Evolutionary conservation across 2,113 vertebrate genomes (phyloP), one percentile per base, ranked within the genome.

Genomic region (Cariama cristata): DNA sequence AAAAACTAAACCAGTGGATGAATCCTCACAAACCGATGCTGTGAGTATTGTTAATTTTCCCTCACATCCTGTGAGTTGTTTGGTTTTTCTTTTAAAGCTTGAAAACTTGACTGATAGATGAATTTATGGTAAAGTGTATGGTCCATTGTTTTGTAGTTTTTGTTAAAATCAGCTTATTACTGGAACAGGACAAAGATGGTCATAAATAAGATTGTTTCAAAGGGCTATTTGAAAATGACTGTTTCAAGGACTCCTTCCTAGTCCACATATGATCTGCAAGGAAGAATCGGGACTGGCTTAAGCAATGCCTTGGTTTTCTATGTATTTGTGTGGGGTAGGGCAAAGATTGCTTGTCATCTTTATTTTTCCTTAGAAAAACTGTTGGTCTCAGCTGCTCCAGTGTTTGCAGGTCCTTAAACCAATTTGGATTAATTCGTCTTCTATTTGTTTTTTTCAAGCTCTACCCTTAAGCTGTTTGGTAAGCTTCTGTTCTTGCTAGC

Each of bases 1-100:
- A 94, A 98, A 98, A 98, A 95, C 87, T 91, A 99, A 98, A 85
- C 98, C 98, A 24, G 94, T 93, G 32, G 82, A 98, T 60, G 98
- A 98, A 90, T 96, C 69, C 42, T 38, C 96, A 52, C 98, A 98
- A 88, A 98, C 98, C 40, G 97, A 98, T 95, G 98, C 98, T 82
- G 99, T 99, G 93, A 97, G 98, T 98, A 69, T 58, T 76, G 30
- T 45, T 93, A 21, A 12, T 92, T 90, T 91, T 62, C 35, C 14
- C 13, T 83, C 16, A 10, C 0, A 1, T 63, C 27, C 38, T 40
- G 4, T 49, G 35, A 82, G 42, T 27, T 69, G 3, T 33, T 56
- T 42, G 4, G 0, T 63, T 91, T 76, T 71, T 40, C 13, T 74
- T 85, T 71, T 32, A 47, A 71, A 50, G 6, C 28, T 86, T 84